Evolutionary conservation across 2,888 invertebrate genomes (phyloP).

Genomic region (Diaprepes abbreviatus): DNA sequence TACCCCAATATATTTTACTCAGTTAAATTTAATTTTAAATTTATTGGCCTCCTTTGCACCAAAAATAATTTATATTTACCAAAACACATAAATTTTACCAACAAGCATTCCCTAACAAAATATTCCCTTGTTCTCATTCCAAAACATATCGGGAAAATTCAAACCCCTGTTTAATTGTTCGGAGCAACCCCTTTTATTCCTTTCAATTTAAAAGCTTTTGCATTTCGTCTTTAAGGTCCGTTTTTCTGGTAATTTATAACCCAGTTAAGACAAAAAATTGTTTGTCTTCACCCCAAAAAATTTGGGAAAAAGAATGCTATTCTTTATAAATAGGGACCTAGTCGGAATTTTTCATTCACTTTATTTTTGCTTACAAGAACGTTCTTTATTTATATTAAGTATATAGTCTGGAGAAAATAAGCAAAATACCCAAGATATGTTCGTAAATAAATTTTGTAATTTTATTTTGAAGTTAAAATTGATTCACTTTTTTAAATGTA

Average conservation of each 20-base stretch:
- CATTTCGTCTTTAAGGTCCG: constrained; percentile 15
- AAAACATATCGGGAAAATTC: constrained; percentile 18
- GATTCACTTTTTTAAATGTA: too few relatives aligned
- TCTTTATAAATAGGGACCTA: too few relatives aligned
- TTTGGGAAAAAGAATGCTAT: too few relatives aligned
- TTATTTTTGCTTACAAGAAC: too few relatives aligned
- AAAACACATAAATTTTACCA: constrained; percentile 16
- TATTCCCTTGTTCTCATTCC: constrained; percentile 9
- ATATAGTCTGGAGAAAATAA: too few relatives aligned
- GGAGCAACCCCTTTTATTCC: constrained; percentile 13
- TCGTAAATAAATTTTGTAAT: too few relatives aligned
- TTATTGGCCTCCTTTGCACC: constrained; percentile 8
- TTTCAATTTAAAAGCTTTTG: constrained; percentile 24
- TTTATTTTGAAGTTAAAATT: too few relatives aligned
- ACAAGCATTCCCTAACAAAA: constrained; percentile 6
- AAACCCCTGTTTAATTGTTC: constrained; percentile 8
- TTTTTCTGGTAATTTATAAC: constrained; percentile 22
- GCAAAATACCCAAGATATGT: too few relatives aligned
- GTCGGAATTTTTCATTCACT: too few relatives aligned
- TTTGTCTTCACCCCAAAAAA: too few relatives aligned
- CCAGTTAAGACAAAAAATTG: background rate
- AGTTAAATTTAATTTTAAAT: background rate
- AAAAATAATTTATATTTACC: constrained; percentile 16
- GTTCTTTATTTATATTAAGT: too few relatives aligned
- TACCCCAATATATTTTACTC: background rate